Evolutionary conservation across 2,797 vertebrate species (phyloP).

Genomic region (Taeniopygia guttata): DNA sequence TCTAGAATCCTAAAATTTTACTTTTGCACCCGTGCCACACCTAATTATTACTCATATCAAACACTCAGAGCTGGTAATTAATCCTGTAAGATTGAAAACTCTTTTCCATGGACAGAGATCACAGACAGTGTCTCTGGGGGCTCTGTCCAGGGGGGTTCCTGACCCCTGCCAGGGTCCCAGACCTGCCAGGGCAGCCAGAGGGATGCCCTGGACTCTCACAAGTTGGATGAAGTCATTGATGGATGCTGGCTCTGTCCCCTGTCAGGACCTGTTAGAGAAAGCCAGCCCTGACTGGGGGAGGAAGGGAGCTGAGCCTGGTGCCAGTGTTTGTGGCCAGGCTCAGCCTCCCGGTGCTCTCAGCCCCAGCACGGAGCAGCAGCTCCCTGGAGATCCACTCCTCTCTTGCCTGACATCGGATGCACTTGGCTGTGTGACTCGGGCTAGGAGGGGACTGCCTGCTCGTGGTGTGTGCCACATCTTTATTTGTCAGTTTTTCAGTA

Average conservation of each 20-base stretch:
- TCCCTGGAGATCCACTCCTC: background rate
- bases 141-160: too few species aligned
- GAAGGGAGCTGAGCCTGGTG: background rate
- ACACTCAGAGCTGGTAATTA: too few species aligned
- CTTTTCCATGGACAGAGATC: too few species aligned
- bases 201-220: too few species aligned
- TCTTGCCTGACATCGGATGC: background rate
- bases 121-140: too few species aligned
- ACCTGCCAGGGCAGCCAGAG: too few species aligned
- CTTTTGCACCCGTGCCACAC: too few species aligned
- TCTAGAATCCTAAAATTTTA: too few species aligned
- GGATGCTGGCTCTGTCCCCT: background rate
- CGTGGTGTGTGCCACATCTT: background rate
- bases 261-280: background rate
- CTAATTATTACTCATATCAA: too few species aligned
- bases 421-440: background rate
- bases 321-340: background rate
- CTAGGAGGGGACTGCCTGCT: background rate
- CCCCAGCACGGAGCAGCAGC: background rate
- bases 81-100: too few species aligned
- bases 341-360: accelerated
- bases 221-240: background rate
- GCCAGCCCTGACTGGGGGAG: background rate
- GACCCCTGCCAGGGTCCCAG: too few species aligned
- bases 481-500: background rate